These are phyloP conservation scores for Mionectes macconnelli DNA, from an alignment of 2,113 vertebrate genomes.

Conservation along the genomic window DNA sequence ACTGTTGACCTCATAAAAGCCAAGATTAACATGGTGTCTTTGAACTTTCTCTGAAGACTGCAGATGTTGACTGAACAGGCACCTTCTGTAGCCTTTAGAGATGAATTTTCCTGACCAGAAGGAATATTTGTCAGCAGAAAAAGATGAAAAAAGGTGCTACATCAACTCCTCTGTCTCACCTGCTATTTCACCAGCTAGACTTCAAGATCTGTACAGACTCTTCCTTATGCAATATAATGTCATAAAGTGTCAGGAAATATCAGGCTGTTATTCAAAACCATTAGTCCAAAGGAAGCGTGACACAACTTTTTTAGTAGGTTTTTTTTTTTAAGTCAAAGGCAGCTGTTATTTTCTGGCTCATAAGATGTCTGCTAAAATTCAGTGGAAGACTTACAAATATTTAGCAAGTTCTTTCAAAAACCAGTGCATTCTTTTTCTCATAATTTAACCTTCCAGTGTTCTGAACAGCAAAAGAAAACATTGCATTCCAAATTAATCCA, in stretches of 20 bases:
- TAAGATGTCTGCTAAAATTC: constrained; percentile 32
- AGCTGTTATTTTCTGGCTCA: constrained; percentile 69
- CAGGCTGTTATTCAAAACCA: constrained; percentile 35
- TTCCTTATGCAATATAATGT: constrained; percentile 18
- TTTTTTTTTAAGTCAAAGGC: constrained; percentile 18
- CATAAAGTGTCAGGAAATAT: constrained; percentile 39
- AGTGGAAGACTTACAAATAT: constrained; percentile 53
- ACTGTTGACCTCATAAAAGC: not conserved
- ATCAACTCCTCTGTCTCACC: not conserved
- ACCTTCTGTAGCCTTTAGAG: not conserved
- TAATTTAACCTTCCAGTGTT: constrained; percentile 25
- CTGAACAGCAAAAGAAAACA: constrained; percentile 39
- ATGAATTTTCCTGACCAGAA: not conserved
- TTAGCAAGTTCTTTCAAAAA: constrained; percentile 45
- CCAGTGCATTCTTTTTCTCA: not conserved
- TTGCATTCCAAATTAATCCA: constrained; percentile 21
- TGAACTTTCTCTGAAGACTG: not conserved
- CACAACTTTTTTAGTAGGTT: not conserved
- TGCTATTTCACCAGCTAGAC: not conserved
- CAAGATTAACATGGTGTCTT: not conserved
- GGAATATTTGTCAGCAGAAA: not conserved
- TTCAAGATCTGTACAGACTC: not conserved
- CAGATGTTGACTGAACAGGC: not conserved
- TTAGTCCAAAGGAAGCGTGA: constrained; percentile 50
- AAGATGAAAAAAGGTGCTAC: not conserved